Conservation (phyloP, 2,888 invertebrate genomes). For the Cryptocephalus primarius region DNA sequence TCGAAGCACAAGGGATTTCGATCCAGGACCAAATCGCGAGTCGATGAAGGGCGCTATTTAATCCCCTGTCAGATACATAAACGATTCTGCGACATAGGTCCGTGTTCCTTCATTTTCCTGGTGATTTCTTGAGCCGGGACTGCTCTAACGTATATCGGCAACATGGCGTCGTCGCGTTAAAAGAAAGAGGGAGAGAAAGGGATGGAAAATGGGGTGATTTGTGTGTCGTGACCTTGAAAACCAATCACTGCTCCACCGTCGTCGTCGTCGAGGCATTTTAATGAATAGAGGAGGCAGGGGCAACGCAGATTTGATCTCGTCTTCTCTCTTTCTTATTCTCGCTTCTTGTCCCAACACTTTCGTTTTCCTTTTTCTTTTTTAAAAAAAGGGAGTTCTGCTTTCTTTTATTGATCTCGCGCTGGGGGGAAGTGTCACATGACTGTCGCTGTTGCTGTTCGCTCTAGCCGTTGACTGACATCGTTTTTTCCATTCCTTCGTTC, state of each 20-base stretch:
- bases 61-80: too few species aligned
- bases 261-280: constrained; percentile 12
- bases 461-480: too few species aligned
- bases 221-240: constrained; percentile 16
- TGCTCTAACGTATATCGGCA: too few species aligned
- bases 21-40: too few species aligned
- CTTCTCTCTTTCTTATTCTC: constrained; percentile 8
- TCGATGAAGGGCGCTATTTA: too few species aligned
- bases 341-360: constrained; percentile 6
- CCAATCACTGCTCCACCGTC: constrained; percentile 10
- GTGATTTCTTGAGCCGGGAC: too few species aligned
- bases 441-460: too few species aligned
- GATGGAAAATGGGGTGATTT: constrained; percentile 18
- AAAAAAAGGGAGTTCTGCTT: constrained; percentile 6
- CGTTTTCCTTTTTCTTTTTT: constrained; percentile 4
- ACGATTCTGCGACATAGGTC: too few species aligned
- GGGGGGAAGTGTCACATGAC: too few species aligned
- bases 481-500: too few species aligned
- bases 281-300: constrained; percentile 13
- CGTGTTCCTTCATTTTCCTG: too few species aligned
- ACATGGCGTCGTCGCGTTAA: not conserved
- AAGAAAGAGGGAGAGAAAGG: constrained; percentile 13
- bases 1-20: too few species aligned
- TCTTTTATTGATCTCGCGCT: constrained; percentile 6
- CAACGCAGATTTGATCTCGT: constrained; percentile 16